These are phyloP conservation scores for Phocoena phocoena DNA, from an alignment of 2,113 vertebrate genomes.

Conservation along the genomic window DNA sequence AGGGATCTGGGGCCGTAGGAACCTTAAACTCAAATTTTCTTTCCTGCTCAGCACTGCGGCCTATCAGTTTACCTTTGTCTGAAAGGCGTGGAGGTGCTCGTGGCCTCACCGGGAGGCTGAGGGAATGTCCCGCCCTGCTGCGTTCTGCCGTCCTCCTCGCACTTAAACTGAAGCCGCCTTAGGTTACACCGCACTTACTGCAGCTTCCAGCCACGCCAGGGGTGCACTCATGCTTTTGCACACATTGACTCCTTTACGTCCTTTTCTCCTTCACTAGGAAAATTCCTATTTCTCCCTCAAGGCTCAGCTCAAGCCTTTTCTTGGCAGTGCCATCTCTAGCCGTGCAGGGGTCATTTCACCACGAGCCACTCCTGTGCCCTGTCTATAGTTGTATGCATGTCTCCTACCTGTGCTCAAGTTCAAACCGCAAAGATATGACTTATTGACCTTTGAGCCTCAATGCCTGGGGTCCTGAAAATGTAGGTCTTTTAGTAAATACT, in stretches of 20 bases:
- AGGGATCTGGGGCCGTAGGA: neutral
- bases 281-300: neutral
- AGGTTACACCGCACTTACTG: neutral
- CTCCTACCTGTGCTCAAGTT: neutral
- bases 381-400: neutral
- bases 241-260: neutral
- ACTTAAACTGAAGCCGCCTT: neutral
- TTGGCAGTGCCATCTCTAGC: neutral
- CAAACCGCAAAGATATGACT: neutral
- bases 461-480: neutral
- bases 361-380: neutral
- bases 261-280: neutral
- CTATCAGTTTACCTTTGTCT: neutral
- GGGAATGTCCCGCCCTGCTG: neutral
- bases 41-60: neutral
- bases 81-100: neutral
- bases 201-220: neutral
- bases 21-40: neutral
- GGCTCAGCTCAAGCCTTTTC: neutral
- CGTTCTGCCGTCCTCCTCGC: neutral
- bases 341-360: neutral
- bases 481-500: neutral
- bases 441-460: neutral
- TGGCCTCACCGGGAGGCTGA: neutral
- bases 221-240: neutral